Conservation (phyloP, 92 coral and sea anemone species). For the Phenganax stokvisi region DNA sequence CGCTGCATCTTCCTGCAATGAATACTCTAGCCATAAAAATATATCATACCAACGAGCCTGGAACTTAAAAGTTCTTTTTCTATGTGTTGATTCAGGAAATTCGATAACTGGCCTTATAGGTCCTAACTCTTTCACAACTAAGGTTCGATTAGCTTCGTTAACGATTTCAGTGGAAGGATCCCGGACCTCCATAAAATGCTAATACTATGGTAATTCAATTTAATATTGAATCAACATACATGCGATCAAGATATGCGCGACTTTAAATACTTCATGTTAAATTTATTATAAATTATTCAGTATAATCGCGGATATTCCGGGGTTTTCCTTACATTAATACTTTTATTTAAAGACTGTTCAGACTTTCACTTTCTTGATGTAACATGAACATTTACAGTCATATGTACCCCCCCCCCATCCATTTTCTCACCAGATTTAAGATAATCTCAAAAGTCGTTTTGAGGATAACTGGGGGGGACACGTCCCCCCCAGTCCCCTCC, state of each 20-base stretch:
- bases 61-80: conserved; percentile 23
- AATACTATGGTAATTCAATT: neutral
- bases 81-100: conserved; percentile 27
- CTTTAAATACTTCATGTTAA: conserved; percentile 16
- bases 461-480: conserved; percentile 18
- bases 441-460: conserved; percentile 18
- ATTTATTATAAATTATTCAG: neutral
- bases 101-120: conserved; percentile 28
- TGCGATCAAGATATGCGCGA: neutral
- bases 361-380: conserved; percentile 5
- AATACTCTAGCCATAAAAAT: conserved; percentile 25
- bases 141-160: conserved; percentile 36
- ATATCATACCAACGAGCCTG: conserved; percentile 27
- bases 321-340: neutral
- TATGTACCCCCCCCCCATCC: conserved; percentile 1
- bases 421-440: conserved; percentile 20
- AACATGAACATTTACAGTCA: conserved; percentile 7
- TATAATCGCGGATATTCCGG: neutral
- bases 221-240: neutral
- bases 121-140: conserved; percentile 10
- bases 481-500: conserved; percentile 29
- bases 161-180: conserved; percentile 30
- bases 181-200: conserved; percentile 9
- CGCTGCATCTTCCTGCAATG: conserved; percentile 16
- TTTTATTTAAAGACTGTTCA: neutral